Evolutionary conservation across 2,113 vertebrate genomes (phyloP).

Genomic region (Marmota flaviventris): DNA sequence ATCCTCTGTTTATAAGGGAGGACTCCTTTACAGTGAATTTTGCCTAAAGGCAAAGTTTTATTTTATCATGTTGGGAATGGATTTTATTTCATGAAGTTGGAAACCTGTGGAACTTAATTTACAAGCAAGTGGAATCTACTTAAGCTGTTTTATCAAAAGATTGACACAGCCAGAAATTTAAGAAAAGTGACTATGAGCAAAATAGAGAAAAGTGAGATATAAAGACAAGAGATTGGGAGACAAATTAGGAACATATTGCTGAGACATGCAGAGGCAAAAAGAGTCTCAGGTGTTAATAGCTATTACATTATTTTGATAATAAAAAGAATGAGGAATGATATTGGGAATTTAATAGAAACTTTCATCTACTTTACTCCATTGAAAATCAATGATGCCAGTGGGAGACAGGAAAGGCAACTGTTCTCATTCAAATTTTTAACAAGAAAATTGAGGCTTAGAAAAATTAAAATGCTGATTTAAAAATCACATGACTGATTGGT

Average conservation of each 20-base stretch:
- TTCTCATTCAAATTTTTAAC: slow-evolving; percentile 19
- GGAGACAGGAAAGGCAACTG: neutral
- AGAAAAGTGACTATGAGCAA: neutral
- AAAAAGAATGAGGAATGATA: neutral
- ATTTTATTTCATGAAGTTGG: neutral
- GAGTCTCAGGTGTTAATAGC: neutral
- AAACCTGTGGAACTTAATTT: neutral
- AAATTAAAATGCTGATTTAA: neutral
- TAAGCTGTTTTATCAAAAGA: neutral
- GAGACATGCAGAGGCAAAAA: neutral
- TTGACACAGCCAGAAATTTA: neutral
- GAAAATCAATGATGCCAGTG: neutral
- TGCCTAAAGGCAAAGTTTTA: neutral
- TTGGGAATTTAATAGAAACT: neutral
- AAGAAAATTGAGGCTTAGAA: neutral
- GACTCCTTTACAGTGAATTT: neutral
- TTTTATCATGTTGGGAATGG: neutral
- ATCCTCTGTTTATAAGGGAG: neutral
- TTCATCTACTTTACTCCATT: neutral
- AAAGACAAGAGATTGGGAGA: neutral
- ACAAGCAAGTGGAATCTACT: neutral
- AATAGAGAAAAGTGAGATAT: neutral
- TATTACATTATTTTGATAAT: neutral
- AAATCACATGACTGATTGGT: neutral
- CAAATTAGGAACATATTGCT: neutral